Evolutionary conservation across 2,888 invertebrate genomes (phyloP).

Genomic region (Xylota segnis): DNA sequence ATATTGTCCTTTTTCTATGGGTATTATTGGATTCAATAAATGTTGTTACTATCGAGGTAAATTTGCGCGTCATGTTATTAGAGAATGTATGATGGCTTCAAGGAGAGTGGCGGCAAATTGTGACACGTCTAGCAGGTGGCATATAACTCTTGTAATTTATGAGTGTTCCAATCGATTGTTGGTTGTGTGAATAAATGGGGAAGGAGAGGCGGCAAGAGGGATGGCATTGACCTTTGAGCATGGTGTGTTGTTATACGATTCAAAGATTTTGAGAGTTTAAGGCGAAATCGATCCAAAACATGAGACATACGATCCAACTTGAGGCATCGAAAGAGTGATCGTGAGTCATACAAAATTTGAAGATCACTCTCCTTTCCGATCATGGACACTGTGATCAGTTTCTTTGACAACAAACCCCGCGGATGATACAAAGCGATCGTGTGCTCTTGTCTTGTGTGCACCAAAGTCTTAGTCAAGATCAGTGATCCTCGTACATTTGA

Average conservation of each 20-base stretch:
- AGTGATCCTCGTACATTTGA: too few relatives aligned
- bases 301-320: too few relatives aligned
- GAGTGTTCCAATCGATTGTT: conserved; percentile 44
- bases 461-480: too few relatives aligned
- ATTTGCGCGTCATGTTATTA: conserved; percentile 54
- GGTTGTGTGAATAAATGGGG: not conserved
- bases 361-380: too few relatives aligned
- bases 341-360: too few relatives aligned
- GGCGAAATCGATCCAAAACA: too few relatives aligned
- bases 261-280: too few relatives aligned
- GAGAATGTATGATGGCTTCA: conserved; percentile 16
- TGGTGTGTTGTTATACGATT: not conserved
- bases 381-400: too few relatives aligned
- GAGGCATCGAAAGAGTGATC: too few relatives aligned
- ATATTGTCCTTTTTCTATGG: conserved; percentile 56
- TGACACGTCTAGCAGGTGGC: conserved; percentile 71
- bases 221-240: not conserved
- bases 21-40: conserved; percentile 71
- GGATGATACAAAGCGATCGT: too few relatives aligned
- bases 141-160: conserved; percentile 57
- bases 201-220: not conserved
- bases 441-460: too few relatives aligned
- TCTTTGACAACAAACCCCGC: too few relatives aligned
- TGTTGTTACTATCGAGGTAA: conserved; percentile 63
- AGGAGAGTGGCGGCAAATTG: conserved; percentile 40